These are phyloP conservation scores for Drosophila watanabei DNA, from an alignment of 1,140 invertebrate genomes.

Conservation along the genomic window DNA sequence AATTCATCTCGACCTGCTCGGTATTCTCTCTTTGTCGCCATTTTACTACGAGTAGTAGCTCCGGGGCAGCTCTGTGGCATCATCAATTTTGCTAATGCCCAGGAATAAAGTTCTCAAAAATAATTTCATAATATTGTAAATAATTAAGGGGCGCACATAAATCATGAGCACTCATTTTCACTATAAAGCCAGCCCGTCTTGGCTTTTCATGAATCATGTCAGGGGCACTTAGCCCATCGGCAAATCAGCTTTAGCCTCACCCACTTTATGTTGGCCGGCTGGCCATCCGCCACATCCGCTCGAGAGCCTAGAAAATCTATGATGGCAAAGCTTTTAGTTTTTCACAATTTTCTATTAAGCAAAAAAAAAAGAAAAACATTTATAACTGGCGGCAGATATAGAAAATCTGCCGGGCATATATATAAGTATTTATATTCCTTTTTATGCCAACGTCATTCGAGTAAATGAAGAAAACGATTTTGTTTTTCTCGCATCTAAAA, in stretches of 20 bases:
- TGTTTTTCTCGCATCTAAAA: constrained; percentile 42
- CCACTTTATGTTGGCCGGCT: constrained; percentile 32
- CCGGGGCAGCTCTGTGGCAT: constrained; percentile 4
- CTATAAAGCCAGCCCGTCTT: neutral
- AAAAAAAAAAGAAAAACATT: constrained; percentile 31
- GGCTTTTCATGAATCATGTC: constrained; percentile 67
- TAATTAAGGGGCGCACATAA: constrained; percentile 67
- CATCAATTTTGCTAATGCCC: constrained; percentile 62
- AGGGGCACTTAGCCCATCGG: constrained; percentile 70
- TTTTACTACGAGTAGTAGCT: constrained; percentile 19
- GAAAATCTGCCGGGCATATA: constrained; percentile 12
- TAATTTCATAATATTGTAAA: constrained; percentile 70
- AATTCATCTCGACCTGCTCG: constrained; percentile 52
- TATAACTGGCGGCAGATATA: constrained; percentile 24
- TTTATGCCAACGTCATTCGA: constrained; percentile 31
- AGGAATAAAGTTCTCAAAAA: constrained; percentile 62
- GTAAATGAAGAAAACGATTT: constrained; percentile 43
- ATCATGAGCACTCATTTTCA: constrained; percentile 32
- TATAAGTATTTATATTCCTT: constrained; percentile 7
- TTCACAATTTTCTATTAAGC: constrained; percentile 44
- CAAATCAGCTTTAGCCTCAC: constrained; percentile 37
- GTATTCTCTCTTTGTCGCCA: constrained; percentile 19
- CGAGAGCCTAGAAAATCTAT: constrained; percentile 39
- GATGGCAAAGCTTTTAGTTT: constrained; percentile 65
- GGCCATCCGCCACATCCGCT: constrained; percentile 36